Conservation (phyloP, 2,888 invertebrate genomes). For the Gnatocerus cornutus region DNA sequence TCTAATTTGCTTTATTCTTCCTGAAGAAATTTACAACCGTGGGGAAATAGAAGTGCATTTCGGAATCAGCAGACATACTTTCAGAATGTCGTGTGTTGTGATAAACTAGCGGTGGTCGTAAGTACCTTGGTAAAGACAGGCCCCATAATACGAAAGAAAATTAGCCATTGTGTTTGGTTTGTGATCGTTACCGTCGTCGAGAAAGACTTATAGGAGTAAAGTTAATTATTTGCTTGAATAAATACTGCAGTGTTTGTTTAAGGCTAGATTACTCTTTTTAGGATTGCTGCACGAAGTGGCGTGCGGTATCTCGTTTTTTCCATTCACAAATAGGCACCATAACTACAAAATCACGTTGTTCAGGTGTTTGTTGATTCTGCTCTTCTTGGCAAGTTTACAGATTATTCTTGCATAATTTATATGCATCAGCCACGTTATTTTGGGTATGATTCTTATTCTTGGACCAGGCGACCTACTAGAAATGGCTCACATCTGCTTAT, state of each 20-base stretch:
- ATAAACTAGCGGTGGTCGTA: not conserved
- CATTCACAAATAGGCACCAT: conserved; percentile 15
- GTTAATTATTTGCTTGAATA: conserved; percentile 30
- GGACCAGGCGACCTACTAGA: not conserved
- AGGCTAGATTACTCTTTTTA: conserved; percentile 26
- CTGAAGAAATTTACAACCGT: conserved; percentile 4
- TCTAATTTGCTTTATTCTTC: conserved; percentile 9
- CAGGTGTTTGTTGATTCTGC: conserved; percentile 31
- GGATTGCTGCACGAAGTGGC: conserved; percentile 28
- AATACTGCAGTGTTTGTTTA: conserved; percentile 16
- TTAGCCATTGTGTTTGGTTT: conserved; percentile 9
- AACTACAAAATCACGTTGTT: conserved; percentile 29
- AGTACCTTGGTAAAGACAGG: not conserved
- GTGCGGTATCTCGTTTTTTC: conserved; percentile 24
- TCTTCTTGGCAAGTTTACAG: conserved; percentile 17
- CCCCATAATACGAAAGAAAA: conserved; percentile 4
- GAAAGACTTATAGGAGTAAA: not conserved
- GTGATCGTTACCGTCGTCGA: conserved; percentile 4
- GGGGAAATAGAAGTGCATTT: conserved; percentile 8
- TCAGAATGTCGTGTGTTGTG: not conserved
- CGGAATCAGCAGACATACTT: conserved; percentile 2
- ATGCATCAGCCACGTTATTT: conserved; percentile 19
- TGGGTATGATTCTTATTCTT: not conserved
- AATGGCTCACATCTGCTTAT: conserved; percentile 23
- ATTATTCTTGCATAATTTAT: conserved; percentile 31